Base-by-base conservation (phyloP, 1,140 invertebrate species). In the Drosophila sturtevanti region DNA sequence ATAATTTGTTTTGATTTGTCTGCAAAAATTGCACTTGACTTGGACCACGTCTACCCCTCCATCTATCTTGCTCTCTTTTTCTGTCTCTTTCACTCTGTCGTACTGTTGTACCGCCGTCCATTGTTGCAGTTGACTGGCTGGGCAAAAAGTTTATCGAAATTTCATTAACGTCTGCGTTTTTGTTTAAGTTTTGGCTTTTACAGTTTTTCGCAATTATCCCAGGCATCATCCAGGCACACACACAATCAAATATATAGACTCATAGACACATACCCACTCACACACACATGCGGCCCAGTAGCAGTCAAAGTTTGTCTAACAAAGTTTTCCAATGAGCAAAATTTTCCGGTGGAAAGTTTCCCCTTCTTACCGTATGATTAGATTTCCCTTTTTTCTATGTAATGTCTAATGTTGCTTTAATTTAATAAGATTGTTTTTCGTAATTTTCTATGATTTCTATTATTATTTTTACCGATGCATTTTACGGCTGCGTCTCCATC, bases 81-180 rank as follows among this genome's bases (percentile, higher is more conserved):
- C 35, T 9, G 6, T 38, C 41, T 63, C 38, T 38, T 37, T 35
- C 64, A 35, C 14, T 24, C 67, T 48, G 2, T 48, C 35, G n/a
- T 18, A 12, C 4, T 61, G 37, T 65, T 27, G 4, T 38, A 60
- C 41, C 51, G 58, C 62, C 69, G 65, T 62, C 51, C 72, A 77
- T 77, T 77, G 75, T 77, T 77, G 56, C 62, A 68, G 31, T 68
- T 27, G 38, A 76, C 72, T 75, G 34, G n/a, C 56, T 58, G 66
- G 56, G 37, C 59, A 77, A 87, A 89, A 87, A 89, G 85, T 87
- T 84, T 58, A 89, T 89, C 79, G 86, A 89, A 89, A 84, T 89
- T 89, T 89, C 85, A 89, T 89, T 89, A 89, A 68, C 71, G 84
- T 89, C 84, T 89, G 79, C 72, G 79, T 87, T 87, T 76, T 75